Percentiles rank a stretch among this genome's conserved stretches.
phyloP scores from a whole-genome alignment of 2,113 vertebrate species.

The Sinocyclocheilus rhinocerous region DNA sequence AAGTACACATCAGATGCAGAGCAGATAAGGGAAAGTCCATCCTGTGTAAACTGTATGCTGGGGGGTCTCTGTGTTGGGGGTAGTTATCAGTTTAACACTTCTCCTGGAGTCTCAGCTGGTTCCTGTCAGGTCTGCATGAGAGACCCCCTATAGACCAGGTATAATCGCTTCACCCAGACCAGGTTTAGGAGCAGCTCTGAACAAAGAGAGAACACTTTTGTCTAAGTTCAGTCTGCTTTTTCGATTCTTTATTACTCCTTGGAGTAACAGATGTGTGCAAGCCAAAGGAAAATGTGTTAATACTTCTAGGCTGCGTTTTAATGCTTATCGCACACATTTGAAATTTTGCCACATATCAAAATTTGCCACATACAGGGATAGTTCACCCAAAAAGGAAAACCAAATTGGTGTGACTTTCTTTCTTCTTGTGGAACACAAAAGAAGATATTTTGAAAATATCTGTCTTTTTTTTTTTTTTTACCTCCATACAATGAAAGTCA shows the following conservation, averaged over 20 bases:
- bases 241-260: neutral
- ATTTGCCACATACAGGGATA: neutral
- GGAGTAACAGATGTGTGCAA: neutral
- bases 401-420: neutral
- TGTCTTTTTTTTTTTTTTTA: neutral
- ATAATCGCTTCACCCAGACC: constrained; percentile 20
- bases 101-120: neutral
- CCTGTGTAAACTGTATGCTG: constrained; percentile 23
- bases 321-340: neutral
- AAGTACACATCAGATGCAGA: constrained; percentile 16
- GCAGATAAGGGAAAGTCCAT: constrained; percentile 22
- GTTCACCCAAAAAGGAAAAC: neutral
- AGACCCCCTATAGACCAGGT: constrained; percentile 40
- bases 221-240: neutral
- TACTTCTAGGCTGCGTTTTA: neutral
- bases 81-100: constrained; percentile 29
- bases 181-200: neutral
- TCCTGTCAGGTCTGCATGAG: constrained; percentile 11
- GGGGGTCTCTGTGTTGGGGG: constrained; percentile 11
- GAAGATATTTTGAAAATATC: neutral
- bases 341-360: neutral
- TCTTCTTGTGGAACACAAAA: neutral
- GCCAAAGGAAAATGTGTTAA: neutral
- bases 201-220: constrained; percentile 24
- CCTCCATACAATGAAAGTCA: neutral